Evolutionary conservation across 2,113 vertebrate genomes (phyloP), one percentile per base, ranked within the genome.

Genomic region (Actenoides lindsayi): DNA sequence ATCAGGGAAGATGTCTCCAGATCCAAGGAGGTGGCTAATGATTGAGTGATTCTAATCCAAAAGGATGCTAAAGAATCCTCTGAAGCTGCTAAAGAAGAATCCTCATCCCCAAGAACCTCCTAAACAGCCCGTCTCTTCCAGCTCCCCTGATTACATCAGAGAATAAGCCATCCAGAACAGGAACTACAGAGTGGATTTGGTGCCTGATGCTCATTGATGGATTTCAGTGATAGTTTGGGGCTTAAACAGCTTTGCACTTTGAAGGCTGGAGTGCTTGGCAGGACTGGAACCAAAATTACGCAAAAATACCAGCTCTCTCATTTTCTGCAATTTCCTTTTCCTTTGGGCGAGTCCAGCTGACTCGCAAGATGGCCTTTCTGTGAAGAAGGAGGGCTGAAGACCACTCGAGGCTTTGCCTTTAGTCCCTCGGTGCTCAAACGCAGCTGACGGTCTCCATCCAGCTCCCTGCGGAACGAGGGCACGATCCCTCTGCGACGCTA

Each of bases 301-400:
- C 19, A 46, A 56, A 79, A 80, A 64, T 4, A 27, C 2, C 27
- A 68, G 17, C 28, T 48, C 44, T 46, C 18, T 42, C 5, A 33
- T 82, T 89, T 87, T 84, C 31, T 64, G 13, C 41, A 35, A 83
- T 94, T 92, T 57, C 17, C 46, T 90, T 87, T 86, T 27, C 30
- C 69, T 77, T 71, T 56, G 20, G 21, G 21, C 39, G 56, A 67
- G 19, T 33, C 71, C 73, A 89, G 23, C 56, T 33, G 73, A 51
- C 54, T 39, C 11, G 1, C 54, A 48, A 10, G 51, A 12, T 0
- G 6, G 54, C 21, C 27, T 42, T 67, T 5, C 41, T 51, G 65
- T n/a, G 77, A 19, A 39, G 64, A 10, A 68, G 35, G 10, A 51
- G 62, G n/a, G 6, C 37, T 30, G 33, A 37, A 51, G 68, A 25